Evolutionary conservation across 2,888 invertebrate genomes (phyloP).

Genomic region (Nebria brevicollis): DNA sequence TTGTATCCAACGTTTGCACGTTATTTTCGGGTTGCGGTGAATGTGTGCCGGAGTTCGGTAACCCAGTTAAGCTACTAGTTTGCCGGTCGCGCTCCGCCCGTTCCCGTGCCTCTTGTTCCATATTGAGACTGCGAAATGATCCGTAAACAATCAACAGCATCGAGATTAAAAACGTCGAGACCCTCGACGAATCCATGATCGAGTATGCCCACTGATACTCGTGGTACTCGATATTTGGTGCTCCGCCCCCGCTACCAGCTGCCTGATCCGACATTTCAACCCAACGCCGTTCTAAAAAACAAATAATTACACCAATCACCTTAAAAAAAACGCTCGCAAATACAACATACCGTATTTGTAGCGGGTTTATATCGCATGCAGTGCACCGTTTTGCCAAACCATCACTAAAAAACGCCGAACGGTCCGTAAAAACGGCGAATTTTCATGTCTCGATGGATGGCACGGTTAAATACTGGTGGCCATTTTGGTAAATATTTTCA

Average conservation of each 20-base stretch:
- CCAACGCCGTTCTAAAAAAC: background rate
- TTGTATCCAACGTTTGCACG: constrained; percentile 94
- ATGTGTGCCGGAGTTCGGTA: constrained; percentile 52
- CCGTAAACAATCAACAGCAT: constrained; percentile 97
- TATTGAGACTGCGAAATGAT: constrained; percentile 94
- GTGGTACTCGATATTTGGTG: constrained; percentile 29
- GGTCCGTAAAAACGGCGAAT: constrained; percentile 18
- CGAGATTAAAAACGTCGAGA: constrained; percentile 96
- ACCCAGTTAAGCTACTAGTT: constrained; percentile 69
- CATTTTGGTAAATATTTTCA: constrained; percentile 43
- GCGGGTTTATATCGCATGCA: constrained; percentile 9
- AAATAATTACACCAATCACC: background rate
- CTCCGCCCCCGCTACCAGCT: constrained; percentile 31
- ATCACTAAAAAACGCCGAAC: constrained; percentile 23
- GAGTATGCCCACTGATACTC: constrained; percentile 91
- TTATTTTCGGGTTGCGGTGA: constrained; percentile 56
- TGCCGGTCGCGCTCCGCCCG: constrained; percentile 75
- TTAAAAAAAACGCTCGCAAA: background rate
- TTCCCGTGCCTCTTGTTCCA: constrained; percentile 94
- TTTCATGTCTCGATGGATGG: constrained; percentile 11
- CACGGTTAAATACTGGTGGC: constrained; percentile 21
- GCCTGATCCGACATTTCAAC: constrained; percentile 9
- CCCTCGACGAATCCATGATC: constrained; percentile 96
- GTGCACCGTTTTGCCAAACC: constrained; percentile 26
- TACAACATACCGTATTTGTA: background rate